Evolutionary conservation across 2,888 invertebrate species (phyloP), one percentile per base, ranked within the genome.

Genomic region (Crepidodera aurea): DNA sequence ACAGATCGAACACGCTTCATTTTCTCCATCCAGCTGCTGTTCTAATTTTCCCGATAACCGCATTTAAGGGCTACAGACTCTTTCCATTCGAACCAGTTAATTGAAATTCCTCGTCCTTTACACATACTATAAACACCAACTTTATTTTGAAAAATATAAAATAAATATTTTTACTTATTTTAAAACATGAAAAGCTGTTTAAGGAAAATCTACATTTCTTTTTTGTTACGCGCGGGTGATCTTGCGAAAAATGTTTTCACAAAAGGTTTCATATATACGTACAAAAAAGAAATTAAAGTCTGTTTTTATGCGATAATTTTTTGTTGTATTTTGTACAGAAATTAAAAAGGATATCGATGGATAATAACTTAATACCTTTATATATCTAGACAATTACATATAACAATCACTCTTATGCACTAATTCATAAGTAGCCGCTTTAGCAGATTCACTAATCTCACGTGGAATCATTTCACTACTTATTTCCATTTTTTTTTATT

Each of bases 1-100:
- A n/a, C n/a, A n/a, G n/a, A n/a, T n/a, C n/a, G n/a, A n/a, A n/a
- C 61, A 64, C 70, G 64, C 64, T 69, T 69, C 66, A 69, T 69
- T 68, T 65, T 39, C 12, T 46, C 37, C 66, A 70, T 57, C 57
- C 71, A 69, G 62, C 69, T 71, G 71, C 60, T 57, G 51, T 51
- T 44, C 55, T 54, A 29, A 44, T 19, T 53, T 48, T 39, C 19
- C 32, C 39, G 57, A 57, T 57, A 57, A 57, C 37, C 16, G 39
- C 64, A 61, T 69, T 66, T 69, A 69, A 69, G 50, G 27, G 12
- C 29, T 56, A 59, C 57, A 64, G 22, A 13, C n/a, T 40, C n/a
- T n/a, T 40, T 29, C 44, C 25, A 56, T 58, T 66, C 46, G 6
- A 18, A 13, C 54, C 57, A 57, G 46, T n/a, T n/a, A n/a, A n/a